These are phyloP conservation scores for Oligia strigilis DNA, from an alignment of 2,888 invertebrate genomes.

Conservation along the genomic window DNA sequence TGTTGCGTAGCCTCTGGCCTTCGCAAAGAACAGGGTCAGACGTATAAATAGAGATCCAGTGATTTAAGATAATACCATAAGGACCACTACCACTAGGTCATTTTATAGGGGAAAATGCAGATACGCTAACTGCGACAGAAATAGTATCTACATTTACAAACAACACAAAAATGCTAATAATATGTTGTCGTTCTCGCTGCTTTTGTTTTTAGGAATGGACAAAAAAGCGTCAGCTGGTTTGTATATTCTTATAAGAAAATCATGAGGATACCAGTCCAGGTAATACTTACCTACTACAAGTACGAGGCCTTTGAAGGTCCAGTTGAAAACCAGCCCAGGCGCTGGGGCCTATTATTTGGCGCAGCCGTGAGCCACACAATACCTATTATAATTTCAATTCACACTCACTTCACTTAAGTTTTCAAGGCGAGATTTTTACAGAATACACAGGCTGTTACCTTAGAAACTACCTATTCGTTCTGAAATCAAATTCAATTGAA, in stretches of 20 bases:
- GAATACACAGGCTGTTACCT: background rate
- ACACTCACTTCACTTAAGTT: background rate
- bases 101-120: constrained; percentile 9
- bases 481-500: constrained; percentile 19
- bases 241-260: background rate
- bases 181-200: no score
- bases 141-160: background rate
- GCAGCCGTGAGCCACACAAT: background rate
- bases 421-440: background rate
- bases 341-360: background rate
- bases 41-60: constrained; percentile 20
- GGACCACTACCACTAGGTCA: background rate
- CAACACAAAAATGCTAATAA: background rate
- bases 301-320: no score
- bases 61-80: constrained; percentile 29
- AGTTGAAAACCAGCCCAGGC: background rate
- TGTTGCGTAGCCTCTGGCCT: constrained; percentile 48
- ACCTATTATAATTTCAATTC: background rate
- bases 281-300: background rate
- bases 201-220: background rate
- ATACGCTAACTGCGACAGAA: background rate
- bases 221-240: background rate
- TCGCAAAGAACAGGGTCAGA: constrained; percentile 28
- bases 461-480: background rate
- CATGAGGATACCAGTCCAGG: no score